Conservation (phyloP, 2,888 invertebrate genomes). For the Parasteatoda lunata region DNA sequence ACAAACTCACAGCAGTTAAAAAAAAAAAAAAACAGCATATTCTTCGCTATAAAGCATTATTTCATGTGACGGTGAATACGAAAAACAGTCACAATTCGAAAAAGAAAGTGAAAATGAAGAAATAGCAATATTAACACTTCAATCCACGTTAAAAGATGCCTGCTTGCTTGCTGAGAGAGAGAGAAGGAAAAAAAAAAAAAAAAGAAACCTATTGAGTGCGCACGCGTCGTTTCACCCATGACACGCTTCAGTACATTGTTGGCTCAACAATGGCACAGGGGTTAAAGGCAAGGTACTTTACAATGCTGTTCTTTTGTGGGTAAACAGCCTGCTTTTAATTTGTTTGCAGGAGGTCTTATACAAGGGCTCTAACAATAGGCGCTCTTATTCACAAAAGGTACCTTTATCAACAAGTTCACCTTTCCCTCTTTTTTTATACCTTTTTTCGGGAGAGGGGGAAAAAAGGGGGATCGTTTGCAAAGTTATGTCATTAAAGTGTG, state of each 20-base stretch:
- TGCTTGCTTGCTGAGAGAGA: too few relatives aligned
- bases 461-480: constrained; percentile 38
- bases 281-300: constrained; percentile 35
- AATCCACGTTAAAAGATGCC: too few relatives aligned
- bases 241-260: constrained; percentile 43
- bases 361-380: constrained; percentile 43
- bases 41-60: too few relatives aligned
- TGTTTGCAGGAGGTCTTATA: constrained; percentile 50
- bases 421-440: constrained; percentile 4
- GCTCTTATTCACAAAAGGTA: constrained; percentile 24
- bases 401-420: constrained; percentile 1
- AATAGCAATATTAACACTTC: too few relatives aligned
- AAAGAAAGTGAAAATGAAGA: too few relatives aligned
- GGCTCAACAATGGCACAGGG: constrained; percentile 14
- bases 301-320: constrained; percentile 38
- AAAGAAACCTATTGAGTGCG: neutral
- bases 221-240: constrained; percentile 31
- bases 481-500: constrained; percentile 21
- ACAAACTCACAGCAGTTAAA: too few relatives aligned
- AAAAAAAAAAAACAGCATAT: too few relatives aligned
- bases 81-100: too few relatives aligned
- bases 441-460: neutral
- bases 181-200: too few relatives aligned
- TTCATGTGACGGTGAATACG: too few relatives aligned
- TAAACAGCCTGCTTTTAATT: constrained; percentile 57